Percentiles rank a stretch among this genome's conserved stretches.
phyloP scores from a whole-genome alignment of 2,113 vertebrate genomes.

The Chroicocephalus ridibundus region DNA sequence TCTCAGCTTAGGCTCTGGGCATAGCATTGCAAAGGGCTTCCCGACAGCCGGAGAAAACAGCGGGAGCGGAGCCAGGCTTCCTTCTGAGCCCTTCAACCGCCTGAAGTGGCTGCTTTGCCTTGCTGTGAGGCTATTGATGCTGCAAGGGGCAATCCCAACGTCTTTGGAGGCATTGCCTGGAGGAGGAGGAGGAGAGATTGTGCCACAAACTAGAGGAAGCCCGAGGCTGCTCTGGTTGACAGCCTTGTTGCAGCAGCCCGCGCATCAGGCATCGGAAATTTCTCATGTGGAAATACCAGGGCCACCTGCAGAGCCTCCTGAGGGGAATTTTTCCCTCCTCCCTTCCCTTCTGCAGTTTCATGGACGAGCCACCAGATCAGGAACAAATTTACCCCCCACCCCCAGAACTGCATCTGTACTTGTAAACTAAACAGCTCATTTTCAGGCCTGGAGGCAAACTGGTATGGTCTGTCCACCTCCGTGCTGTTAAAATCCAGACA shows the following conservation, averaged over 20 bases:
- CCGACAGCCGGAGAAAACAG: background rate
- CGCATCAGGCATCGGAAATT: background rate
- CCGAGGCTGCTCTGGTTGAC: background rate
- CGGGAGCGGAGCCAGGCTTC: background rate
- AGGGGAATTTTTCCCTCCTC: background rate
- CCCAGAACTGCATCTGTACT: background rate
- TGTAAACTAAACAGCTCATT: background rate
- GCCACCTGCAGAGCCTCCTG: accelerated
- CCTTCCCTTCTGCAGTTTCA: background rate
- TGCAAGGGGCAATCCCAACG: background rate
- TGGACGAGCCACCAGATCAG: background rate
- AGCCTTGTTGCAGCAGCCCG: background rate
- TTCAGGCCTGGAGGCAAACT: background rate
- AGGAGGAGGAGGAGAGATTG: background rate
- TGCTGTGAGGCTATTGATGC: background rate
- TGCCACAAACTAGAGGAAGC: background rate
- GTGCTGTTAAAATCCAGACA: background rate
- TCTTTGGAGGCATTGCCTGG: background rate
- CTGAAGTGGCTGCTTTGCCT: background rate
- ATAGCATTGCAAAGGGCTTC: background rate
- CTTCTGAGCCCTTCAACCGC: background rate
- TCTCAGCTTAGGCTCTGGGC: background rate
- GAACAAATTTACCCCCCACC: background rate
- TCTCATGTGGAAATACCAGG: background rate
- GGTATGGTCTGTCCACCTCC: background rate